Evolutionary conservation across 1,140 invertebrate species (phyloP).

Genomic region (Apis laboriosa): DNA sequence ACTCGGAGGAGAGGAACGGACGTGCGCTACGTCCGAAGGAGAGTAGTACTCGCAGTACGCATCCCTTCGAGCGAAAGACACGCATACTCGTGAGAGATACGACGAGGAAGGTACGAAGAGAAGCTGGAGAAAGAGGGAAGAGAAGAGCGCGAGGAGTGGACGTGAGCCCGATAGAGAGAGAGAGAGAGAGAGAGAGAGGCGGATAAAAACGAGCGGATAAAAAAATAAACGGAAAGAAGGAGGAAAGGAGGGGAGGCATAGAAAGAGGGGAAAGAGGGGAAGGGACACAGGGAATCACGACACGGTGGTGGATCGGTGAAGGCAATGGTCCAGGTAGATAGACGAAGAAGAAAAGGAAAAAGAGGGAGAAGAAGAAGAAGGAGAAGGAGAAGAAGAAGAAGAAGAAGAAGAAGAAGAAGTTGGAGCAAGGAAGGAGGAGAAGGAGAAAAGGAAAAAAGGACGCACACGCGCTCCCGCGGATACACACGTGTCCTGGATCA

Average conservation of each 20-base stretch:
- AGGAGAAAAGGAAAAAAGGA: slow-evolving; percentile 20
- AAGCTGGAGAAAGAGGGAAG: neutral
- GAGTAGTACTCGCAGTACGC: neutral
- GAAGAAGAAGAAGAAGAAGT: too few relatives aligned
- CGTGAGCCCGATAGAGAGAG: neutral
- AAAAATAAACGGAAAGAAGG: slow-evolving; percentile 17
- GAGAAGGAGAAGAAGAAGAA: neutral
- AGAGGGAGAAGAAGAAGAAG: neutral
- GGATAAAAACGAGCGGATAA: slow-evolving; percentile 18
- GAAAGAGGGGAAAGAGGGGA: neutral
- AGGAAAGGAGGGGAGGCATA: neutral
- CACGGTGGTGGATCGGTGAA: slow-evolving; percentile 27
- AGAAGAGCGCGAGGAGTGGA: neutral
- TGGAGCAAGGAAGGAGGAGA: neutral
- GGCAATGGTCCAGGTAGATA: slow-evolving; percentile 10
- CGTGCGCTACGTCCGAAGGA: neutral
- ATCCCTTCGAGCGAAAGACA: slow-evolving; percentile 14
- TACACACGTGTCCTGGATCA: slow-evolving; percentile 73
- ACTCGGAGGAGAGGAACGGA: neutral
- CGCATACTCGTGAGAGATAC: slow-evolving; percentile 13
- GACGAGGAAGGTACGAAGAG: neutral
- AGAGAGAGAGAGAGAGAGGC: neutral
- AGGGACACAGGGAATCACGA: slow-evolving; percentile 4
- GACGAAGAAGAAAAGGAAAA: slow-evolving; percentile 11
- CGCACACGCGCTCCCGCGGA: slow-evolving; percentile 48